These are phyloP conservation scores for Epizoanthus scotinus DNA, from an alignment of 92 coral and sea anemone genomes.

Conservation along the genomic window DNA sequence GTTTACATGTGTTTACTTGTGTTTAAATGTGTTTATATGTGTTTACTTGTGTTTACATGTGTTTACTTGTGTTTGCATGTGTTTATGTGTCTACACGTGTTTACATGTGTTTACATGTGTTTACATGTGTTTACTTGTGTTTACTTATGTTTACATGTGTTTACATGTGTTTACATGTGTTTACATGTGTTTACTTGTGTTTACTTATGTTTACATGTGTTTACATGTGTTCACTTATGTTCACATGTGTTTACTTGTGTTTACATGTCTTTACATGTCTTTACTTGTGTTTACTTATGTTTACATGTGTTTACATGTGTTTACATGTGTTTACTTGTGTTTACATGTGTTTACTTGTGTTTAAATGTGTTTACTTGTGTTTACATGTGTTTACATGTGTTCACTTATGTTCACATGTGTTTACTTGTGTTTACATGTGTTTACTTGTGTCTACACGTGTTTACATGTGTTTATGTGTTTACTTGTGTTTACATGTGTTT, in stretches of 20 bases:
- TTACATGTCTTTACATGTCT: too few species aligned
- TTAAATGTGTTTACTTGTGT: too few species aligned
- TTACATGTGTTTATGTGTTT: too few species aligned
- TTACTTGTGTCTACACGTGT: background rate
- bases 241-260: background rate
- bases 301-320: too few species aligned
- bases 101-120: too few species aligned
- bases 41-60: background rate
- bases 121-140: too few species aligned
- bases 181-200: background rate
- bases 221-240: background rate
- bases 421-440: background rate
- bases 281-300: too few species aligned
- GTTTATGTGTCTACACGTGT: background rate
- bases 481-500: too few species aligned
- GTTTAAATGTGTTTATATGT: background rate
- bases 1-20: too few species aligned
- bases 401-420: background rate
- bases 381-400: background rate
- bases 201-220: background rate
- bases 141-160: too few species aligned
- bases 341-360: too few species aligned
- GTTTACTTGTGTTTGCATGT: background rate
- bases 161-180: background rate
- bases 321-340: too few species aligned